Percentiles rank a stretch among this genome's conserved stretches.
Conservation (phyloP, 1,140 invertebrate genomes). For the Ceratitis capitata region DNA sequence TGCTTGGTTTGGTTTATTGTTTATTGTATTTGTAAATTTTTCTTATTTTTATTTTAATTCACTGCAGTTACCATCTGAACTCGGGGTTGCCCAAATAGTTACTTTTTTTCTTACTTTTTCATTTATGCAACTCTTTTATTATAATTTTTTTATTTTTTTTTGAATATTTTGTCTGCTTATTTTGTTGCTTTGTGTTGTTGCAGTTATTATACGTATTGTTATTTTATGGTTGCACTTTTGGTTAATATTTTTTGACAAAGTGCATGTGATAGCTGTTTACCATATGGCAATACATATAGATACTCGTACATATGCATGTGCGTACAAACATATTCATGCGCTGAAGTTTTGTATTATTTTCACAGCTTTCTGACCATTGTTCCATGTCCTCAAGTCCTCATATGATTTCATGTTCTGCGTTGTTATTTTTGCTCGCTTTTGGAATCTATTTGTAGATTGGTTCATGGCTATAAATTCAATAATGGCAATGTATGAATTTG, state of each 20-base stretch:
- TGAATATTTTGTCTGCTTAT: constrained; percentile 21
- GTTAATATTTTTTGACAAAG: constrained; percentile 46
- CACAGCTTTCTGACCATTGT: background rate
- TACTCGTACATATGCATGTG: background rate
- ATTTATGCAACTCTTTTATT: constrained; percentile 53
- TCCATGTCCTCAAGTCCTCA: background rate
- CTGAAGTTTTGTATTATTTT: background rate
- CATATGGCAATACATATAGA: background rate
- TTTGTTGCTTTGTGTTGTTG: background rate
- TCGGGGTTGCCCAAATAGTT: constrained; percentile 50
- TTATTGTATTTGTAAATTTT: constrained; percentile 18
- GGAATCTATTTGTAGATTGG: constrained; percentile 26
- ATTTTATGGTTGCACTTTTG: constrained; percentile 37
- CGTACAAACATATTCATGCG: background rate
- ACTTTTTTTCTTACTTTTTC: constrained; percentile 40
- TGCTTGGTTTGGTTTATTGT: constrained; percentile 17
- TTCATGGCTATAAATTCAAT: constrained; percentile 8
- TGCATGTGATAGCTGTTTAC: constrained; percentile 40
- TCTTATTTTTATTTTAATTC: background rate
- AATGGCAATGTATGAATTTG: constrained; percentile 5
- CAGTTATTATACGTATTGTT: constrained; percentile 23
- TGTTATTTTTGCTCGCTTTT: background rate
- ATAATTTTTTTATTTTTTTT: too few species aligned
- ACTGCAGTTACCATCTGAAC: constrained; percentile 48
- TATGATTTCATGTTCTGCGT: background rate